phyloP scores from a whole-genome alignment of 1,140 invertebrate species.

The Cydia strobilella region DNA sequence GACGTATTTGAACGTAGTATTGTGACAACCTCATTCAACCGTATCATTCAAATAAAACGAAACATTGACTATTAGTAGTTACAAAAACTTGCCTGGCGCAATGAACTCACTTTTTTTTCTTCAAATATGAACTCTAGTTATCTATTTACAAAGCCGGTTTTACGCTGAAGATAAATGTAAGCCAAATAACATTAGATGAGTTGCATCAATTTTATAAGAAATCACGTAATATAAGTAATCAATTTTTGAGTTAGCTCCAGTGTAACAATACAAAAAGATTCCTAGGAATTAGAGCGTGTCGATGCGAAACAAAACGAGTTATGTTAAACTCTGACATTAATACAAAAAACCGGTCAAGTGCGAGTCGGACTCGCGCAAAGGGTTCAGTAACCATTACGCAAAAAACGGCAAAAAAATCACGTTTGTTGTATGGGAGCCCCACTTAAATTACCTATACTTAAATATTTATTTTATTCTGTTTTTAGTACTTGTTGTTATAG shows the following conservation, averaged over 20 bases:
- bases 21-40: slow-evolving; percentile 5
- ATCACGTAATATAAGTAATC: slow-evolving; percentile 11
- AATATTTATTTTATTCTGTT: too few species aligned
- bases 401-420: too few species aligned
- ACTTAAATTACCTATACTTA: too few species aligned
- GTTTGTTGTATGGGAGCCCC: too few species aligned
- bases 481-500: too few species aligned
- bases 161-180: background rate
- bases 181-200: background rate
- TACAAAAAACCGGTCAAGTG: too few species aligned
- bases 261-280: background rate
- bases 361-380: too few species aligned
- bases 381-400: too few species aligned
- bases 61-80: background rate
- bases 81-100: background rate
- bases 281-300: background rate
- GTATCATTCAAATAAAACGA: slow-evolving; percentile 8
- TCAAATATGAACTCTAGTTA: background rate
- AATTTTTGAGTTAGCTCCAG: background rate
- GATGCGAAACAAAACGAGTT: background rate
- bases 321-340: too few species aligned
- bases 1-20: background rate
- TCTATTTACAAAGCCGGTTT: background rate
- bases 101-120: background rate
- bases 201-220: background rate